Base-by-base conservation (phyloP, 1,140 invertebrate genomes). In the Caerostris extrusa region DNA sequence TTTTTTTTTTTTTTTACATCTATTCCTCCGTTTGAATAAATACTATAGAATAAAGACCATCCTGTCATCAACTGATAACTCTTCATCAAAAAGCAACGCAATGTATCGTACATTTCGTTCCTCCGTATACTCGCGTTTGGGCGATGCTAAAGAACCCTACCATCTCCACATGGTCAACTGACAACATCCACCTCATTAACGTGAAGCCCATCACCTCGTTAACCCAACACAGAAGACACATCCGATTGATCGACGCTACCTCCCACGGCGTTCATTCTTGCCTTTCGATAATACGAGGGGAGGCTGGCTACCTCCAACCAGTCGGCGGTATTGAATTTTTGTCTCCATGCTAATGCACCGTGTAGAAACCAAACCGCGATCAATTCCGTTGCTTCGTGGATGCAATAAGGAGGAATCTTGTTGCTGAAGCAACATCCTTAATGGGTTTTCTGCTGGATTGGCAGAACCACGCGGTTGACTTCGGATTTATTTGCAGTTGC, bases 261-360 rank as follows among this genome's bases (percentile, higher is more conserved):
- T 61, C 60, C 8, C 60, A 61, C 10, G 6, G 60, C 60, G 60
- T 61, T 61, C 60, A 61, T 61, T 14, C 60, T 5, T 10, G 34
- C 19, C 19, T 77, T 57, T 58, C 82, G 82, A 57, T 85, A 85
- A 85, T 57, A 85, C 19, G 57, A 58, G 60, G 7, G 60, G 7
- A 34, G n/a, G 57, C 82, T 34, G 34, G 34, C 53, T 8, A 34
- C 69, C 34, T 10, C 60, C 10, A 61, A 61, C 60, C 60, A 14
- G 7, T 77, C 19, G 6, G n/a, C 64, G 19, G 60, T 87, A 87
- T 87, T 61, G 85, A 87, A 87, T 87, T 87, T 87, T 87, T 64
- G 85, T 34, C 34, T 34, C 85, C 85, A 61, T 60, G 85, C 85
- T 61, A 61, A 87, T 61, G 85, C 34, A 87, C 34, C 34, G 34